phyloP scores from a whole-genome alignment of 1,140 invertebrate genomes.

The Protaetia brevitarsis region DNA sequence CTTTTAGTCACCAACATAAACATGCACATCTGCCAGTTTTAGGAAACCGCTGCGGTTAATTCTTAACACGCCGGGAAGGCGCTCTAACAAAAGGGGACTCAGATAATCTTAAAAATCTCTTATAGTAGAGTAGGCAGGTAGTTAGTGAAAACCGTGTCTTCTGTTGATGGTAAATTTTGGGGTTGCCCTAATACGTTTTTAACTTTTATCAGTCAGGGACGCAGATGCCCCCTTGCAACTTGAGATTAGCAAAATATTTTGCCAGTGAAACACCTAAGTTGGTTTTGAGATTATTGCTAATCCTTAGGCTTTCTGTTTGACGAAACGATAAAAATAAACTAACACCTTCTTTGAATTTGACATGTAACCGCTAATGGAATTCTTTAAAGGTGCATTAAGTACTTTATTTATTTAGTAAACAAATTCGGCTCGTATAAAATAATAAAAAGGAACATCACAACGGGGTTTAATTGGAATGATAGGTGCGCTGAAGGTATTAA shows the following conservation, averaged over 20 bases:
- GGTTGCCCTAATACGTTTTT: no score
- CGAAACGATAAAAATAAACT: neutral
- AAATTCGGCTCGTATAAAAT: neutral
- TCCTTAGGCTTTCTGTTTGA: neutral
- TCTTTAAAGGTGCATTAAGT: neutral
- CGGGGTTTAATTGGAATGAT: neutral
- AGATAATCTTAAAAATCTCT: neutral
- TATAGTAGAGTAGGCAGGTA: neutral
- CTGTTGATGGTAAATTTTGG: neutral
- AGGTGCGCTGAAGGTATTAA: neutral
- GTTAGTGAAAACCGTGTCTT: neutral
- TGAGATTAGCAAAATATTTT: neutral
- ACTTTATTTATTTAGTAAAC: neutral
- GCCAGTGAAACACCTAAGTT: neutral
- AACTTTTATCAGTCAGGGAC: no score
- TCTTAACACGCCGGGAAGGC: neutral
- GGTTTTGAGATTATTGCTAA: neutral
- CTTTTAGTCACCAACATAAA: neutral
- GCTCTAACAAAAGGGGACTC: neutral
- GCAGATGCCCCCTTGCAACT: no score
- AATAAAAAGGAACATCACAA: neutral
- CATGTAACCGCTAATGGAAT: neutral
- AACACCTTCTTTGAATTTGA: neutral
- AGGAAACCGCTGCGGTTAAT: neutral
- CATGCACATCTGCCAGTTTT: neutral